A percentile compares a stretch with the other conserved stretches of the same genome.
Conservation (phyloP, 2,113 vertebrate genomes). For the Alouatta palliata region DNA sequence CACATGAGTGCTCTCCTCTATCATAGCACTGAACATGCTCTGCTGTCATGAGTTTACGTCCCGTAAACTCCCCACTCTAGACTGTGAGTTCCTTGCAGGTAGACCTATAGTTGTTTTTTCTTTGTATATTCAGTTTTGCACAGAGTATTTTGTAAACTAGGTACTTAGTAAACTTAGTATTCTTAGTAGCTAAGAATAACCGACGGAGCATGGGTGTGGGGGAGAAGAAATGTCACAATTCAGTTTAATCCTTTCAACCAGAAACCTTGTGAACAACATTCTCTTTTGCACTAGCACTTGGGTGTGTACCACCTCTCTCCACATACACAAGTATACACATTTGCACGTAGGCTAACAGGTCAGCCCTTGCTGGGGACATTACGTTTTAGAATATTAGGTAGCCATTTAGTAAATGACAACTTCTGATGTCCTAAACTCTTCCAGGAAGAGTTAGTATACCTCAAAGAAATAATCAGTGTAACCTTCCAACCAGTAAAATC, state of each 20-base stretch:
- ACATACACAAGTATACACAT: neutral
- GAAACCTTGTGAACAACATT: neutral
- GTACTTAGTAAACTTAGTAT: neutral
- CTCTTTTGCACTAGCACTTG: neutral
- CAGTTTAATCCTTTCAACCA: neutral
- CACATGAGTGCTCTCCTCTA: neutral
- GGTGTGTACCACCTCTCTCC: neutral
- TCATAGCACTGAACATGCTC: neutral
- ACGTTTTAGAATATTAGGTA: neutral
- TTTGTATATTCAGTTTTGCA: neutral
- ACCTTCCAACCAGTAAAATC: slow-evolving; percentile 67
- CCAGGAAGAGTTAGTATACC: slow-evolving; percentile 50
- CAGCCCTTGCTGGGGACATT: neutral
- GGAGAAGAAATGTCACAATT: slow-evolving; percentile 11
- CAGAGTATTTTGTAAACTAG: neutral
- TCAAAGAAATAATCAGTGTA: slow-evolving; percentile 71
- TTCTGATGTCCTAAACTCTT: slow-evolving; percentile 54
- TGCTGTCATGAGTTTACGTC: neutral
- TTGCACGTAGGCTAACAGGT: neutral
- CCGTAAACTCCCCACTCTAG: neutral
- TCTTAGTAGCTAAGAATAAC: neutral
- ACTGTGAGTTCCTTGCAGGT: neutral
- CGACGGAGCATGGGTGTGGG: neutral
- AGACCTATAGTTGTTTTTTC: neutral
- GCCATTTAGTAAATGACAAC: slow-evolving; percentile 22